Base-by-base conservation (phyloP, 2,113 vertebrate genomes). In the Epinephelus cyanopodus region DNA sequence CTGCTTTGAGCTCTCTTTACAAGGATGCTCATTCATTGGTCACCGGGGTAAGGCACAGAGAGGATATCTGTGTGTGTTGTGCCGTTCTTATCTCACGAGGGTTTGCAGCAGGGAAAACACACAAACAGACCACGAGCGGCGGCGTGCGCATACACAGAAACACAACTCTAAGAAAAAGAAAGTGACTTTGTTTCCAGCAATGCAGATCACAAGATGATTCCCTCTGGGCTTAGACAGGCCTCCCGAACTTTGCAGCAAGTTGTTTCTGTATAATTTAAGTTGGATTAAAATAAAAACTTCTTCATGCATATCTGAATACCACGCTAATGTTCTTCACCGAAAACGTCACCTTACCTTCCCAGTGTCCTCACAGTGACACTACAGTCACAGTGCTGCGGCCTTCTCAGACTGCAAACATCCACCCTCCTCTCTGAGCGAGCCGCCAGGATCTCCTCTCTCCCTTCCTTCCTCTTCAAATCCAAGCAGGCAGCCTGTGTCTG, bases 291-390 rank as follows among this genome's bases (percentile, higher is more conserved):
- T 33, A 17, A 62, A 27, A 2, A 3, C 29, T n/a, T 4, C 6
- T 5, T 29, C 8, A 45, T 45, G 61, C 1, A n/a, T 19, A 27
- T 56, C 42, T 60, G 12, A 37, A 18, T 60, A 63, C 12, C 63
- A 52, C 37, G n/a, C 64, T 45, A 61, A 56, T 12, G 45, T n/a
- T 48, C 50, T 66, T 45, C 42, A 58, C 42, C 76, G 39, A 89
- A 87, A 80, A 69, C 29, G 23, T 37, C 68, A 0, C 75, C 94
- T 95, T 95, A 95, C 93, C 94, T 94, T 96, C 53, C 65, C 58
- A 80, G 82, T 83, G 87, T 75, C 66, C 81, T 65, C 33, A 29
- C 37, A 54, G 74, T 62, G 82, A 81, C 86, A 85, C 86, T 68
- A 50, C 6, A 54, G 84, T 69, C 77, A 54, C 72, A 71, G 83